Base-by-base conservation (phyloP, 2,888 invertebrate genomes). In the Elysia crispata region DNA sequence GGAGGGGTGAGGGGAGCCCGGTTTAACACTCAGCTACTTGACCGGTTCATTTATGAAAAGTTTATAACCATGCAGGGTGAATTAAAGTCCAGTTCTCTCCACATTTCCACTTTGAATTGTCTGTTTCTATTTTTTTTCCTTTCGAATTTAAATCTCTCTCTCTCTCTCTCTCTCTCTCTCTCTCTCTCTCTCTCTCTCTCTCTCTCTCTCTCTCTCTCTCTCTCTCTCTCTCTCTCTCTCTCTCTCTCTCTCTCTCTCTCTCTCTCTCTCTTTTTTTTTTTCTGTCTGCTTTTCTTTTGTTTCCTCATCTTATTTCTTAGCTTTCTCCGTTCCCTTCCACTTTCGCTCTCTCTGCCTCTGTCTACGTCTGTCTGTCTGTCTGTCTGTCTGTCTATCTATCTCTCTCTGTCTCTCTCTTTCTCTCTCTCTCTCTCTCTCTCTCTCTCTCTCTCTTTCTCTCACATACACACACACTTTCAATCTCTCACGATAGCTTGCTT, bases 351-450 rank as follows among this genome's bases (percentile, higher is more conserved):
- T 6, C 33, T 41, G 23, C 30, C 70, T 62, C 62, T 33, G 18
- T 41, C 8, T 72, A 23, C 49, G 25, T n/a, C 31, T 70, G 1
- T 66, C 31, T n/a, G 8, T 66, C n/a, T 64, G n/a, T 64, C 0
- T 20, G 13, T 73, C 3, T 30, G 18, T 49, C 13, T 73, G 6
- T 73, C 18, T 73, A 28, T 64, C 0, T 73, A 20, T 64, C 23
- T 73, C 5, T 23, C 28, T 49, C 23, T 73, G n/a, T 64, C 28
- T 78, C 33, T 77, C 54, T 31, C 30, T 69, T 57, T 33, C 70
- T 54, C 70, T 60, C 50, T 69, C 25, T 69, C 28, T 69, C 50
- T 60, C 70, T 77, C 77, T 77, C 33, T 70, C 60, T 70, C 57
- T 70, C 57, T 70, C 5, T 70, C 70, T 70, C 31, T 77, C 33